Conservation (phyloP, 1,140 invertebrate genomes). For the Xylocopa sonorina region DNA sequence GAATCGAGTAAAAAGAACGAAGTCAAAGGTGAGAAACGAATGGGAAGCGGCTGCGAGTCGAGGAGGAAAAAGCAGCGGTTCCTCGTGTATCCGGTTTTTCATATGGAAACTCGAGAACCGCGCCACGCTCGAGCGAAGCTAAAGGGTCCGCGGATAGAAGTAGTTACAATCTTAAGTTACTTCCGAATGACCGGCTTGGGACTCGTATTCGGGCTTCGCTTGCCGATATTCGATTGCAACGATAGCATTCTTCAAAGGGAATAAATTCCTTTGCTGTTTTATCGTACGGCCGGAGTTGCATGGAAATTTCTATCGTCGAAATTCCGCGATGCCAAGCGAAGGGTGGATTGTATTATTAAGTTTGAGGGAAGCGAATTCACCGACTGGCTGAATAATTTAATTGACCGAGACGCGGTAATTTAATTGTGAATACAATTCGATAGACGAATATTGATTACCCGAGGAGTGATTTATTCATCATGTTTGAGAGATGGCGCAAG, state of each 20-base stretch:
- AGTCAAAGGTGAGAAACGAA: conserved; percentile 34
- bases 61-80: conserved; percentile 32
- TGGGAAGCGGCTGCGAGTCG: not conserved
- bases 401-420: not conserved
- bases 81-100: conserved; percentile 62
- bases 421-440: not conserved
- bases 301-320: conserved; percentile 11
- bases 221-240: conserved; percentile 53
- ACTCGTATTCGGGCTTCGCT: conserved; percentile 40
- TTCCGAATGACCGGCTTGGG: conserved; percentile 64
- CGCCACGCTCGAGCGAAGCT: conserved; percentile 5
- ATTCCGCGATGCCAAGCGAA: not conserved
- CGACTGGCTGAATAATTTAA: not conserved
- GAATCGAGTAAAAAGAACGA: conserved; percentile 34
- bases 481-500: too few species aligned
- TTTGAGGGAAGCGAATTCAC: not conserved
- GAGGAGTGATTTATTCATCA: not conserved
- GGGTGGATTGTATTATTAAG: conserved; percentile 9
- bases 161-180: conserved; percentile 64
- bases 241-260: conserved; percentile 30
- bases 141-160: not conserved
- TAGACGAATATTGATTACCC: too few species aligned
- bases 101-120: conserved; percentile 48
- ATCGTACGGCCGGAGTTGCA: not conserved
- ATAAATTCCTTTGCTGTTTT: conserved; percentile 45